phyloP scores from a whole-genome alignment of 53 echinoderm and acorn worm genomes.

The Apostichopus leukothele region DNA sequence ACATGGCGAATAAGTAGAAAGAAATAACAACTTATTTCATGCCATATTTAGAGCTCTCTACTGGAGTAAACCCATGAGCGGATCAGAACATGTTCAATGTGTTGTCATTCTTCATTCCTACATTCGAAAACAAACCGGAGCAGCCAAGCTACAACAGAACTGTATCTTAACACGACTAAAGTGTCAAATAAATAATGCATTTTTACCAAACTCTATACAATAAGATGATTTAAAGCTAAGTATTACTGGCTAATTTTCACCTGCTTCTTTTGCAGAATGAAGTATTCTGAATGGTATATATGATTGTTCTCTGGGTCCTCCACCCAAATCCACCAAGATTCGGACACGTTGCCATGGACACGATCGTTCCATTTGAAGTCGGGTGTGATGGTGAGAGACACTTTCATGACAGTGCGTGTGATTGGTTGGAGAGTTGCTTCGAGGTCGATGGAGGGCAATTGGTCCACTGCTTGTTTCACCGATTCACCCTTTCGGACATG shows the following conservation, averaged over 20 bases:
- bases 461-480: constrained; percentile 74
- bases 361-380: constrained; percentile 89
- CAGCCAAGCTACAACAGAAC: no score
- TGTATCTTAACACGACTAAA: no score
- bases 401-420: constrained; percentile 90
- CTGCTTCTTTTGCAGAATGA: constrained; percentile 95
- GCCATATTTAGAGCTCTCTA: no score
- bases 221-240: not conserved
- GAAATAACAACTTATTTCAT: no score
- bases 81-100: no score
- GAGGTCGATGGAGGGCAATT: constrained; percentile 78
- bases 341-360: constrained; percentile 86
- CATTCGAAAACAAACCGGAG: no score
- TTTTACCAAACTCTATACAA: no score
- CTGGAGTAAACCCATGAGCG: no score
- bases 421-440: constrained; percentile 97
- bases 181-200: no score
- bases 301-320: constrained; percentile 98
- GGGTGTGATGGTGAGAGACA: constrained; percentile 82
- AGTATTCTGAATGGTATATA: constrained; percentile 98
- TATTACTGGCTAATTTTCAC: constrained; percentile 39
- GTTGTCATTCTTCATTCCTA: no score
- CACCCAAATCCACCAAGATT: constrained; percentile 99
- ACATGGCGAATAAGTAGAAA: no score
- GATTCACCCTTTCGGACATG: constrained; percentile 76